Evolutionary conservation across 2,797 vertebrate species (phyloP).

Genomic region (Poecilia velifera): DNA sequence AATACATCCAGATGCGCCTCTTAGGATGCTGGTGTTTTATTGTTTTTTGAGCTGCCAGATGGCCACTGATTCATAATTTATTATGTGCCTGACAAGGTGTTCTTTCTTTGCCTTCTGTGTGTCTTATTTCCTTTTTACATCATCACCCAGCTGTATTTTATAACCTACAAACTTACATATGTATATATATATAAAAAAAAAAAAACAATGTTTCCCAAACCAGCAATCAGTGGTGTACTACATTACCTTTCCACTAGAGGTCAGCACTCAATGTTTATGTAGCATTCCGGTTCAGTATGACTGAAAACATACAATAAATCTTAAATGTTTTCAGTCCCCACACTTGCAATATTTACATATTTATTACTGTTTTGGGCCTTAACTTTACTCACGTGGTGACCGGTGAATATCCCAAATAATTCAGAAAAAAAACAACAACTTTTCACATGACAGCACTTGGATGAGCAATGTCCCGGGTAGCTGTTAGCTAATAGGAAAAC

Average conservation of each 20-base stretch:
- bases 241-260: conserved; percentile 56
- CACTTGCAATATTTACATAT: not conserved
- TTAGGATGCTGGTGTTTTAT: conserved; percentile 9
- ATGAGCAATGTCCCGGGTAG: not conserved
- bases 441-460: not conserved
- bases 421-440: not conserved
- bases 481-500: not conserved
- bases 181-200: conserved; percentile 10
- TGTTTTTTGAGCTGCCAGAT: conserved; percentile 1
- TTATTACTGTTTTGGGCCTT: not conserved
- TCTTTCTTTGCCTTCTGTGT: conserved; percentile 5
- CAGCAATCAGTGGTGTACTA: conserved; percentile 13
- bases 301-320: not conserved
- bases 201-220: conserved; percentile 14
- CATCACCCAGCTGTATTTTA: conserved; percentile 45
- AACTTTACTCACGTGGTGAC: not conserved
- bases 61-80: not conserved
- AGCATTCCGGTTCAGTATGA: not conserved
- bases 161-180: conserved; percentile 24
- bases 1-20: not conserved
- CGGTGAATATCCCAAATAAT: not conserved
- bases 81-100: conserved; percentile 38
- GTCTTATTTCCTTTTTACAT: not conserved
- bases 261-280: conserved; percentile 28
- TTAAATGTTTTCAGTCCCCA: not conserved